A percentile compares a stretch with the other conserved stretches of the same genome.
Evolutionary conservation across 2,888 invertebrate genomes (phyloP).

Genomic region (Abrostola tripartita): DNA sequence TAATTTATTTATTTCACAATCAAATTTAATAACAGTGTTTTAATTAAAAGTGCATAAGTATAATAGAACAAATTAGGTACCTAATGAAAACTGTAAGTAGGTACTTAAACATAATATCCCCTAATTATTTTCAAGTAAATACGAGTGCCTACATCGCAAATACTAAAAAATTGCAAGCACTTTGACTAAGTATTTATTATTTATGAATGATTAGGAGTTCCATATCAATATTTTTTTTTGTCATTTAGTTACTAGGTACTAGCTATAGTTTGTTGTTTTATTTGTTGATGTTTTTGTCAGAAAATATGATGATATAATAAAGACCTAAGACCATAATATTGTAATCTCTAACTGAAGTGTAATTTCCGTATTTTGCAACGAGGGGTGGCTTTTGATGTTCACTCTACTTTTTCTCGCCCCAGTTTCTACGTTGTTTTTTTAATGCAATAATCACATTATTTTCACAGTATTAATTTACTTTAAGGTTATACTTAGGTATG

Average conservation of each 20-base stretch:
- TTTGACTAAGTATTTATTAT: too few relatives aligned
- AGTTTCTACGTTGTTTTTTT: slow-evolving; percentile 25
- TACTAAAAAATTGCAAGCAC: too few relatives aligned
- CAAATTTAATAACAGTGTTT: not conserved
- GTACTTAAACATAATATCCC: too few relatives aligned
- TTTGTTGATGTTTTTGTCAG: too few relatives aligned
- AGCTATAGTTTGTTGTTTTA: too few relatives aligned
- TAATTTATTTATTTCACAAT: not conserved
- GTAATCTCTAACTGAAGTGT: slow-evolving; percentile 15
- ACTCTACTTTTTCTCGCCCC: slow-evolving; percentile 23
- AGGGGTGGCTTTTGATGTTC: slow-evolving; percentile 39
- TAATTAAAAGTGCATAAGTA: slow-evolving; percentile 7
- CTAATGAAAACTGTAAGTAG: not conserved
- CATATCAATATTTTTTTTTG: too few relatives aligned
- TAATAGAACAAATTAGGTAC: not conserved
- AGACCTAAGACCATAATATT: slow-evolving; percentile 15
- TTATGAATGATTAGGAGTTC: too few relatives aligned
- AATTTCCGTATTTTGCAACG: slow-evolving; percentile 23
- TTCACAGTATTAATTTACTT: slow-evolving; percentile 11
- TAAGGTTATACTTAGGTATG: slow-evolving; percentile 4
- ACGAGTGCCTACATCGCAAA: too few relatives aligned
- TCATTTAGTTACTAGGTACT: too few relatives aligned
- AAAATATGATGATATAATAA: too few relatives aligned
- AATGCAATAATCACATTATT: slow-evolving; percentile 16
- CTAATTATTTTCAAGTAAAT: too few relatives aligned